Percentiles rank a stretch among this genome's conserved stretches.
phyloP scores from a whole-genome alignment of 2,797 vertebrate genomes.

The Myotis pilosus region DNA sequence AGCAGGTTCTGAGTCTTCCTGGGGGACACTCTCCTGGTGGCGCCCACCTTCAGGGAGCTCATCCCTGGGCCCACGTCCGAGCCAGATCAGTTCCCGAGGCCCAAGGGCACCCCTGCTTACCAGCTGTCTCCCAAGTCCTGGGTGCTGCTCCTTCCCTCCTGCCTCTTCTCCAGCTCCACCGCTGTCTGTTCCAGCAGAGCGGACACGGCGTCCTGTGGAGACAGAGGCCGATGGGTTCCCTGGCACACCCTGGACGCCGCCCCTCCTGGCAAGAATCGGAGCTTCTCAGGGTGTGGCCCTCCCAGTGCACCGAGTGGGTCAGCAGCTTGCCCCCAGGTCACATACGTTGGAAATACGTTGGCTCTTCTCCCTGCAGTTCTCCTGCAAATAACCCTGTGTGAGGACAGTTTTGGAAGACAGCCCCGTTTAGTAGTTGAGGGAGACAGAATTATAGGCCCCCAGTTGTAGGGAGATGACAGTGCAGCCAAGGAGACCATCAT shows the following conservation, averaged over 20 bases:
- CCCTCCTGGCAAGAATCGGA: not conserved
- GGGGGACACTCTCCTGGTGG: not conserved
- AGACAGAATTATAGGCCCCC: not conserved
- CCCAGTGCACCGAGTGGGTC: not conserved
- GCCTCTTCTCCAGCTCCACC: slow-evolving; percentile 86
- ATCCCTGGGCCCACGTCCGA: not conserved
- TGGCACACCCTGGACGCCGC: accelerated
- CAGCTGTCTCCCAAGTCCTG: slow-evolving; percentile 85
- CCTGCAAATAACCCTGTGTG: not conserved
- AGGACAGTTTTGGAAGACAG: not conserved
- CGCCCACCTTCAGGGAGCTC: not conserved
- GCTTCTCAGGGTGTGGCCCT: not conserved
- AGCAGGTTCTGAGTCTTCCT: not conserved
- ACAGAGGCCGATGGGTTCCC: not conserved
- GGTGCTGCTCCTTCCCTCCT: slow-evolving; percentile 79
- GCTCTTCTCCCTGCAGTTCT: not conserved
- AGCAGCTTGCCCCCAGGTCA: not conserved
- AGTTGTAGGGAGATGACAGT: not conserved
- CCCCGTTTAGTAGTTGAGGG: not conserved
- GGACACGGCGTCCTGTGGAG: slow-evolving; percentile 85
- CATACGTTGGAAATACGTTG: not conserved
- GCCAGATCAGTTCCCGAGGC: not conserved
- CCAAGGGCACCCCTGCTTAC: slow-evolving; percentile 82
- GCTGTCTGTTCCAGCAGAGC: slow-evolving; percentile 85
- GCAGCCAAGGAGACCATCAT: not conserved